Conservation (phyloP, 1,140 invertebrate genomes). For the Bathynomus jamesi region DNA sequence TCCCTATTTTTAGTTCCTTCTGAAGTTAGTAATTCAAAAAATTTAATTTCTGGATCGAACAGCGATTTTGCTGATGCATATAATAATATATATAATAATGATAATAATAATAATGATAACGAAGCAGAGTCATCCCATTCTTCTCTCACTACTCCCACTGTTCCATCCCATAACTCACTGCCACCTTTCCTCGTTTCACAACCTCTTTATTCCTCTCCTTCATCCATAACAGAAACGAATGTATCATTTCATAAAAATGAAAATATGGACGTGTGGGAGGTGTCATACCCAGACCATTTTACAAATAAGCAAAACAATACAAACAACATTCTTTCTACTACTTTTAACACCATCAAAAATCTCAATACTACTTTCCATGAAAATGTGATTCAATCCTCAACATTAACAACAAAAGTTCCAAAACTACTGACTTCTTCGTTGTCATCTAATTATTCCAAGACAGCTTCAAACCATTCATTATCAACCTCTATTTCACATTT, state of each 20-base stretch:
- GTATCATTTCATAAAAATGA: too few relatives aligned
- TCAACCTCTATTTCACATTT: too few relatives aligned
- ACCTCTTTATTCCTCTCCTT: too few relatives aligned
- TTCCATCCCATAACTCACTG: not conserved
- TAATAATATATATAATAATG: not conserved
- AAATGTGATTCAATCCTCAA: not conserved
- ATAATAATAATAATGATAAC: not conserved
- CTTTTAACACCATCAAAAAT: too few relatives aligned
- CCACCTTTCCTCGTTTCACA: not conserved
- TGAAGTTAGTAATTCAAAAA: not conserved
- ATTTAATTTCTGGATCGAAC: not conserved
- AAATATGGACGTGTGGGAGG: too few relatives aligned
- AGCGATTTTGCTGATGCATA: not conserved
- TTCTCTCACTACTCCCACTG: not conserved
- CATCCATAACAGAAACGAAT: too few relatives aligned
- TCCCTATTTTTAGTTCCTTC: not conserved
- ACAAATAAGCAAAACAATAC: too few relatives aligned
- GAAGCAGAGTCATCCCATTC: not conserved
- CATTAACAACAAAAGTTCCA: not conserved
- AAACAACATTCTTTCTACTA: too few relatives aligned
- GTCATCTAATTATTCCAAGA: not conserved
- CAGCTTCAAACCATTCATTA: not conserved
- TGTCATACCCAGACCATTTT: too few relatives aligned
- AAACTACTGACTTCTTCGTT: not conserved
- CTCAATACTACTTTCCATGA: too few relatives aligned